A percentile compares a stretch with the other conserved stretches of the same genome.
Conservation (phyloP, 2,113 vertebrate genomes). For the Haemorhous mexicanus region DNA sequence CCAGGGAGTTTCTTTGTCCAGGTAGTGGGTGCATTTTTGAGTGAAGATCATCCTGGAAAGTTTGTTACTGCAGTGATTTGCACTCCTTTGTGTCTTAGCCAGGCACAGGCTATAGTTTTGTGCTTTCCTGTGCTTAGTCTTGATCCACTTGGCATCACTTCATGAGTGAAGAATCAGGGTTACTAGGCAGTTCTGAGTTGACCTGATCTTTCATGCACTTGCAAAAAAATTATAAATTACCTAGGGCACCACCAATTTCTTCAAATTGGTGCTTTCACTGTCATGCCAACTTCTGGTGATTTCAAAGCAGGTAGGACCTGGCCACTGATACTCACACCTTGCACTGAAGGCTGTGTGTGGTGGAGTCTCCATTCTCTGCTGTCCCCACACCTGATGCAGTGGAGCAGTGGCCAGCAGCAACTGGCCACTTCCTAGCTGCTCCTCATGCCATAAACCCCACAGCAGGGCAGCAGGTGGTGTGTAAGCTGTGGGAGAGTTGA, state of each 20-base stretch:
- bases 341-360: fast-evolving
- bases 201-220: neutral
- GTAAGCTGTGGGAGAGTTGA: neutral
- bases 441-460: fast-evolving
- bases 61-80: neutral
- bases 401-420: neutral
- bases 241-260: neutral
- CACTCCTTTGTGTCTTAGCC: neutral
- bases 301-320: neutral
- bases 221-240: neutral
- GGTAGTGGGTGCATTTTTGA: neutral
- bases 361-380: neutral
- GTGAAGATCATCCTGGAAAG: neutral
- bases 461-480: neutral
- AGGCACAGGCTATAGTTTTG: neutral
- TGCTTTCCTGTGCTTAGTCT: neutral
- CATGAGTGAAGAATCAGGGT: neutral
- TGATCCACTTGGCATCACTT: neutral
- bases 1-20: neutral
- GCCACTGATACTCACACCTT: fast-evolving
- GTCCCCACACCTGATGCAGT: neutral
- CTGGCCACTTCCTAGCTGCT: neutral
- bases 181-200: neutral
- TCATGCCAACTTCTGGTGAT: neutral
- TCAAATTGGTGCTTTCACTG: neutral